Evolutionary conservation across 1,140 invertebrate species (phyloP).

Genomic region (Neocloeon triangulifer): DNA sequence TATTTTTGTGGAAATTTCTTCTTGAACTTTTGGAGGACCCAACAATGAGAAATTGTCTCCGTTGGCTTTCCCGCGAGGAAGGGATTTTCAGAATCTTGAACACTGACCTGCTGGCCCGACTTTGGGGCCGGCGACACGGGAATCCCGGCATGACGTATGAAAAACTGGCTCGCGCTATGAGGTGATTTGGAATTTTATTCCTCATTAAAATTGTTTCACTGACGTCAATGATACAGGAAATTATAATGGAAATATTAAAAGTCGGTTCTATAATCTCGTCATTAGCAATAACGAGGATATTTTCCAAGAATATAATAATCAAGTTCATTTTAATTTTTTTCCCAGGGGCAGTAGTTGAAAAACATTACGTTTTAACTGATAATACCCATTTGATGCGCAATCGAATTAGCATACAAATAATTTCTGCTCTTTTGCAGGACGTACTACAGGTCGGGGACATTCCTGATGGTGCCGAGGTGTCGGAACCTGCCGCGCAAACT

Average conservation of each 20-base stretch:
- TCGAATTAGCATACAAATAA: too few relatives aligned
- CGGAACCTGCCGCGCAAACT: constrained; percentile 8
- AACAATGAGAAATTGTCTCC: constrained; percentile 1
- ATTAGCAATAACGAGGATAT: background rate
- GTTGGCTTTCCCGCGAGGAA: constrained; percentile 7
- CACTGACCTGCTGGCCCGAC: constrained; percentile 7
- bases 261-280: too few relatives aligned
- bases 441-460: constrained; percentile 7
- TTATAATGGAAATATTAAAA: background rate
- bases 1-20: constrained; percentile 8
- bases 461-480: constrained; percentile 7
- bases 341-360: too few relatives aligned
- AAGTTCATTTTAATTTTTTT: constrained; percentile 1
- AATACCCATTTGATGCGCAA: too few relatives aligned
- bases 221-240: background rate
- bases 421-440: too few relatives aligned
- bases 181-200: too few relatives aligned
- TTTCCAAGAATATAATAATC: background rate
- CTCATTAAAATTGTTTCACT: too few relatives aligned
- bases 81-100: constrained; percentile 8
- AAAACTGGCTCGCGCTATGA: constrained; percentile 10
- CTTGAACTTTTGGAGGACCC: constrained; percentile 7
- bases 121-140: constrained; percentile 7
- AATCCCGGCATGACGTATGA: constrained; percentile 10
- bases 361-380: too few relatives aligned